Evolutionary conservation across 2,797 vertebrate species (phyloP).

Genomic region (Pygocentrus nattereri): DNA sequence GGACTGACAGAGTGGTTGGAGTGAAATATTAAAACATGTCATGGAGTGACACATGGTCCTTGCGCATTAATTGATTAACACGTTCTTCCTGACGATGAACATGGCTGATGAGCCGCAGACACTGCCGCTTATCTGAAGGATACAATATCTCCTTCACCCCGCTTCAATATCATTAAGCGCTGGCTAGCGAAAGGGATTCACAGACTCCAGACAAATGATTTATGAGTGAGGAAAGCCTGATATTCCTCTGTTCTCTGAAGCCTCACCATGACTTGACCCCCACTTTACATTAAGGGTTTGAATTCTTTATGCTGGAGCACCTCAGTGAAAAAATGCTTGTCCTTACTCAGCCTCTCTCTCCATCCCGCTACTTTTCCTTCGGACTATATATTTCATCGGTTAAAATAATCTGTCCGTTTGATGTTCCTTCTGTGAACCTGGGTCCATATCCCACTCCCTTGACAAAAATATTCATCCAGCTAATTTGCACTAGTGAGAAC

Average conservation of each 20-base stretch:
- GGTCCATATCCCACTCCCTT: neutral
- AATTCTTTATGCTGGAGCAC: constrained; percentile 50
- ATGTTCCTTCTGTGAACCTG: constrained; percentile 7
- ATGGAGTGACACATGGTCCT: constrained; percentile 48
- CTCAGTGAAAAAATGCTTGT: constrained; percentile 15
- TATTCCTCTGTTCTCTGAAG: constrained; percentile 55
- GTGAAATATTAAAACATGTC: constrained; percentile 54
- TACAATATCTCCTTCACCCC: constrained; percentile 46
- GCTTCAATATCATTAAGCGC: constrained; percentile 61
- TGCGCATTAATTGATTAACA: constrained; percentile 63
- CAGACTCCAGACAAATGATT: constrained; percentile 57
- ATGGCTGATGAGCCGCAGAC: constrained; percentile 49
- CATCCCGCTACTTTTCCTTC: neutral
- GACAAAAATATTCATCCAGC: constrained; percentile 25
- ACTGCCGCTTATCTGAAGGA: constrained; percentile 57
- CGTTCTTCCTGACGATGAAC: constrained; percentile 46
- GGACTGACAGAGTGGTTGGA: constrained; percentile 16
- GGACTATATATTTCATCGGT: constrained; percentile 5
- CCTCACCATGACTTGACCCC: constrained; percentile 49
- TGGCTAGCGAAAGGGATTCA: constrained; percentile 40
- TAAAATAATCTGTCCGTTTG: constrained; percentile 32
- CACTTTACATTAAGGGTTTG: constrained; percentile 44
- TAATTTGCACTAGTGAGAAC: constrained; percentile 37
- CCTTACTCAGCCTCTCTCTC: constrained; percentile 4
- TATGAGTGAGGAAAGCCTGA: constrained; percentile 57